phyloP scores from a whole-genome alignment of 2,888 invertebrate genomes.

The Patella caerulea region DNA sequence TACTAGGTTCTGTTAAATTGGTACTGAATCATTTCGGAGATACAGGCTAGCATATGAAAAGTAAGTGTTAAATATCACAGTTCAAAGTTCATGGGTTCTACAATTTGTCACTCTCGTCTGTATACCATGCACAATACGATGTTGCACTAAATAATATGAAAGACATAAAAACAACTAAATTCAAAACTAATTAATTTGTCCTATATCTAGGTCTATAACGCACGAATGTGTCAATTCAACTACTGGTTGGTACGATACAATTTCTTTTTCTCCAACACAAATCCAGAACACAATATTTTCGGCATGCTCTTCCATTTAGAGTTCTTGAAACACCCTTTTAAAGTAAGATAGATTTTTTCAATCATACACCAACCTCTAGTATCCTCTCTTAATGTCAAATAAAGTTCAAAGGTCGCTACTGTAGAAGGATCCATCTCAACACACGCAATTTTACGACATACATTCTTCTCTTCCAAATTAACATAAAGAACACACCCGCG shows the following conservation, averaged over 20 bases:
- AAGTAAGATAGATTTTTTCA: constrained; percentile 82
- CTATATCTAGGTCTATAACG: background rate
- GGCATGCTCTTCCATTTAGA: constrained; percentile 47
- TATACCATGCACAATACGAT: too few species aligned
- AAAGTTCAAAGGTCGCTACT: constrained; percentile 91
- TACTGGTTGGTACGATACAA: constrained; percentile 78
- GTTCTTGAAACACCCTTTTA: constrained; percentile 53
- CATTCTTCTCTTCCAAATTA: constrained; percentile 78
- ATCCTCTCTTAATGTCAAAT: constrained; percentile 89
- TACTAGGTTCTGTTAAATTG: too few species aligned
- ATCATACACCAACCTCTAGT: constrained; percentile 88
- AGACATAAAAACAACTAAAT: background rate
- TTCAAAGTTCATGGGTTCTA: too few species aligned
- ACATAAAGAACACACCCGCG: constrained; percentile 87
- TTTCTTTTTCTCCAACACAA: constrained; percentile 91
- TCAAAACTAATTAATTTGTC: background rate
- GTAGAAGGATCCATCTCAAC: constrained; percentile 89
- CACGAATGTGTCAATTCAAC: background rate
- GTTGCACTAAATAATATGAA: too few species aligned
- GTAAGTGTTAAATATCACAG: too few species aligned
- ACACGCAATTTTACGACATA: constrained; percentile 80
- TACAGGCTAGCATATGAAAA: too few species aligned
- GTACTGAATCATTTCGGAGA: too few species aligned
- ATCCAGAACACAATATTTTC: constrained; percentile 87
- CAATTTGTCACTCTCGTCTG: too few species aligned